These are phyloP conservation scores for Amiota minor DNA, from an alignment of 2,888 invertebrate genomes.

Conservation along the genomic window DNA sequence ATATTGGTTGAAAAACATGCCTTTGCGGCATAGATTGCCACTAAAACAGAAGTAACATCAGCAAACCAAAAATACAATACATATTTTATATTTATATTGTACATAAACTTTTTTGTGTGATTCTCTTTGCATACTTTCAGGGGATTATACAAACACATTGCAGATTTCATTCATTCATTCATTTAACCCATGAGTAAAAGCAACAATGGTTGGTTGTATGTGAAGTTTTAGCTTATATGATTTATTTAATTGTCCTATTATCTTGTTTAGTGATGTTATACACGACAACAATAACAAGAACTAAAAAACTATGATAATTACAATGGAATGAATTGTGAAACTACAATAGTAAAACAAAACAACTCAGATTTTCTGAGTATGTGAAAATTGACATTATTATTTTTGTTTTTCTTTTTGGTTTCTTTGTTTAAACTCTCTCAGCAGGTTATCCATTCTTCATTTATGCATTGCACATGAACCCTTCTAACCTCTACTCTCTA, in stretches of 20 bases:
- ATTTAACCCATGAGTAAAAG: no score
- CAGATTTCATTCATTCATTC: no score
- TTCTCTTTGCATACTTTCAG: background rate
- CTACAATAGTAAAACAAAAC: no score
- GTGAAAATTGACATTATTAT: background rate
- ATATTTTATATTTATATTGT: no score
- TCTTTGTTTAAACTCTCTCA: no score
- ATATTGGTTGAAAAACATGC: no score
- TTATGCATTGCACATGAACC: no score
- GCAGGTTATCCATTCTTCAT: no score
- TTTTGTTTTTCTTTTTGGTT: background rate
- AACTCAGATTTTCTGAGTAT: background rate
- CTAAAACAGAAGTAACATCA: no score
- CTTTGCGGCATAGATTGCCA: no score
- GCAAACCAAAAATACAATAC: no score
- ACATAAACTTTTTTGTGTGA: background rate
- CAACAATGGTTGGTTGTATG: background rate
- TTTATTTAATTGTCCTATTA: slow-evolving; percentile 20
- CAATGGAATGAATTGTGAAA: background rate
- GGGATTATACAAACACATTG: background rate
- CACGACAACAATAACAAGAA: background rate
- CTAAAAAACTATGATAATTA: background rate
- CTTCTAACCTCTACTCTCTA: background rate
- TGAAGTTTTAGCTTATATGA: background rate
- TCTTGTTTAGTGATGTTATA: slow-evolving; percentile 8